A percentile compares a stretch with the other conserved stretches of the same genome.
These are phyloP conservation scores for Elgaria multicarinata DNA, from an alignment of 2,113 vertebrate species.

Conservation along the genomic window DNA sequence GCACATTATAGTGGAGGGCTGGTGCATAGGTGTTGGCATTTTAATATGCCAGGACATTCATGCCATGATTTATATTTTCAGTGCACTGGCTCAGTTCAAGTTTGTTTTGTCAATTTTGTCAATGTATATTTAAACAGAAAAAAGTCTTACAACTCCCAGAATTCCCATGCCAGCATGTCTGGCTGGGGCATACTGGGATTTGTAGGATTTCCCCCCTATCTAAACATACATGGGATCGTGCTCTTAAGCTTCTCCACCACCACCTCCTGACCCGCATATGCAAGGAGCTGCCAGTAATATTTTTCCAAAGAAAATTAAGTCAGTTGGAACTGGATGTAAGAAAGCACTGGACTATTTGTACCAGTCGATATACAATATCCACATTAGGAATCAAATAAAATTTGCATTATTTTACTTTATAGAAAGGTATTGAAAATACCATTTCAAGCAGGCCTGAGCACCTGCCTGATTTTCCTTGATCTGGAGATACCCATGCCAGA, in stretches of 20 bases:
- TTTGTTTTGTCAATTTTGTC: neutral
- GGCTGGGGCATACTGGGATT: too few relatives aligned
- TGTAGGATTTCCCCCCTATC: too few relatives aligned
- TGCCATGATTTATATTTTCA: neutral
- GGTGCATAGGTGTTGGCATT: neutral
- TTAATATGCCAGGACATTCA: neutral
- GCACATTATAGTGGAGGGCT: neutral
- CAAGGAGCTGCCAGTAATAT: neutral
- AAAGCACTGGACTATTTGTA: neutral
- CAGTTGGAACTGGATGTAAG: neutral
- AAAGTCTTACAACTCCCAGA: too few relatives aligned
- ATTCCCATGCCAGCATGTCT: too few relatives aligned
- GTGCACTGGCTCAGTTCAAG: neutral
- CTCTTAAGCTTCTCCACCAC: neutral
- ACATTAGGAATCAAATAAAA: neutral
- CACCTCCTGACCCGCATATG: neutral
- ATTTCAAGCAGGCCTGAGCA: neutral
- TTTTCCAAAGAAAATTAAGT: neutral
- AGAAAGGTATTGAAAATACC: neutral
- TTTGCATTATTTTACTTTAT: neutral
- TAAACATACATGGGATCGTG: too few relatives aligned
- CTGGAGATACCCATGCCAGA: conserved; percentile 54
- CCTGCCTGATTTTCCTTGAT: conserved; percentile 31
- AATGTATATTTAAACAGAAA: too few relatives aligned
- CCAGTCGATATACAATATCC: neutral